Evolutionary conservation across 2,113 vertebrate species (phyloP).

Genomic region (Calidris pugnax): DNA sequence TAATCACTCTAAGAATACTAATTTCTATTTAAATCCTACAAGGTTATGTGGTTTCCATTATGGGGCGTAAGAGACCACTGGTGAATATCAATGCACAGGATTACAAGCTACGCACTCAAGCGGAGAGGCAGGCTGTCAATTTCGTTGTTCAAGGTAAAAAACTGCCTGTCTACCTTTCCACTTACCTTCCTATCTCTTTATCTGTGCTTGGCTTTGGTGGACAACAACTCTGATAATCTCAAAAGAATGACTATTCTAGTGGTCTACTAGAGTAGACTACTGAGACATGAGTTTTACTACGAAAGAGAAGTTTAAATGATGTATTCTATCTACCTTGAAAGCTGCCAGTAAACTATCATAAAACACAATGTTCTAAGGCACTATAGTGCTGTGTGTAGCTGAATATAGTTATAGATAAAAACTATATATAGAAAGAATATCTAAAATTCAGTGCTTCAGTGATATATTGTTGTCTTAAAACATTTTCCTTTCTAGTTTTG

Average conservation of each 20-base stretch:
- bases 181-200: background rate
- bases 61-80: constrained; percentile 86
- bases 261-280: background rate
- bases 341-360: background rate
- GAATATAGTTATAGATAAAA: background rate
- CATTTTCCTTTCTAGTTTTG: background rate
- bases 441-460: background rate
- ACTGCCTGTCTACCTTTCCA: background rate
- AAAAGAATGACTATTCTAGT: background rate
- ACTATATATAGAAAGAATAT: background rate
- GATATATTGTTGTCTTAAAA: background rate
- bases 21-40: background rate
- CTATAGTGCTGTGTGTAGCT: background rate
- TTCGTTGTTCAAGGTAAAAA: constrained; percentile 91
- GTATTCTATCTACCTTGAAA: background rate
- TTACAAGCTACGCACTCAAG: constrained; percentile 82
- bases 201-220: background rate
- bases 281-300: background rate
- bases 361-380: background rate
- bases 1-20: background rate
- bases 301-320: background rate
- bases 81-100: constrained; percentile 79
- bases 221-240: background rate
- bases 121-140: constrained; percentile 92
- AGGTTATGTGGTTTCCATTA: constrained; percentile 88